A percentile compares a stretch with the other conserved stretches of the same genome.
Conservation (phyloP, 2,888 invertebrate species). For the Notodonta ziczac region DNA sequence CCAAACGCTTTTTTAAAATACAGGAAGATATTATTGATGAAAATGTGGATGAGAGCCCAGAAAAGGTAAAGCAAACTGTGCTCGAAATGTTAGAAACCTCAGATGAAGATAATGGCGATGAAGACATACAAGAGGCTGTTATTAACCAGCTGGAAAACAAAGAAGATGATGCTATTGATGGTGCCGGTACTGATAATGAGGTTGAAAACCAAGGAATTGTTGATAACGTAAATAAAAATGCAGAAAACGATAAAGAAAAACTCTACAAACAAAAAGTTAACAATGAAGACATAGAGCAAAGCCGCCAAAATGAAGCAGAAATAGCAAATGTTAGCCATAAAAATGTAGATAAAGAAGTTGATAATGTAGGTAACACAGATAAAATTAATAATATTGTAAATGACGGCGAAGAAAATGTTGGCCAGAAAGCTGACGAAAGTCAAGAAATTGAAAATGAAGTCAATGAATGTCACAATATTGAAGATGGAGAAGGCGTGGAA, state of each 20-base stretch:
- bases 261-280: not conserved
- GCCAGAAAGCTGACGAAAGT: constrained; percentile 13
- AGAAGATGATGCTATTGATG: constrained; percentile 10
- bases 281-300: not conserved
- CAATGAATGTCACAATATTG: constrained; percentile 8
- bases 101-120: not conserved
- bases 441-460: constrained; percentile 5
- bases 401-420: constrained; percentile 8
- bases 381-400: constrained; percentile 17
- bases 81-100: not conserved
- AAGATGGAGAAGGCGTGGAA: constrained; percentile 1
- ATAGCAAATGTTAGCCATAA: not conserved
- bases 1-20: constrained; percentile 7
- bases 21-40: constrained; percentile 16
- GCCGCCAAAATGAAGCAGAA: too few relatives aligned
- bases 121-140: constrained; percentile 1
- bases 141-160: not conserved
- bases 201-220: not conserved
- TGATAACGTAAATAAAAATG: not conserved
- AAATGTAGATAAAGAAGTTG: not conserved
- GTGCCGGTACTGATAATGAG: not conserved
- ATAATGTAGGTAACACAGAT: constrained; percentile 20
- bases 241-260: not conserved
- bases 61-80: not conserved
- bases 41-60: not conserved